Percentiles rank a stretch among this genome's conserved stretches.
These are phyloP conservation scores for Albula glossodonta DNA, from an alignment of 2,113 vertebrate genomes.

Conservation along the genomic window DNA sequence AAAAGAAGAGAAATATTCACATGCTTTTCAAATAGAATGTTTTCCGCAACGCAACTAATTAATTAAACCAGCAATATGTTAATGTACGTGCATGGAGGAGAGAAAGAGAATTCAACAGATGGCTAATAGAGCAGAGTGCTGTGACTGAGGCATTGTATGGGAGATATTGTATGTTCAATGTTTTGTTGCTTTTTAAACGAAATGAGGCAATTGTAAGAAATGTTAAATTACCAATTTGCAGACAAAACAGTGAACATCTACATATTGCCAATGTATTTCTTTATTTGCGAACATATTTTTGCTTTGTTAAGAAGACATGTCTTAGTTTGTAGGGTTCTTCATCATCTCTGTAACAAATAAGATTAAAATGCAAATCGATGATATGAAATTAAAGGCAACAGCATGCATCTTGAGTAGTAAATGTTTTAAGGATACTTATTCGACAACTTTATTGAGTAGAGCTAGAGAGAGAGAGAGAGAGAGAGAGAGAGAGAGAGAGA, in stretches of 20 bases:
- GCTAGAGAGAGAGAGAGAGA: slow-evolving; percentile 50
- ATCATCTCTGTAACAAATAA: neutral
- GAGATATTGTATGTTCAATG: neutral
- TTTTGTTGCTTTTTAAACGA: neutral
- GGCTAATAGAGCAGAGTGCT: slow-evolving; percentile 33
- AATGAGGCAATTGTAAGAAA: neutral
- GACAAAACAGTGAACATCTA: neutral
- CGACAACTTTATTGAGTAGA: slow-evolving; percentile 66
- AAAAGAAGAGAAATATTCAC: neutral
- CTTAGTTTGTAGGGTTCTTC: neutral
- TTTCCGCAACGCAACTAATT: neutral
- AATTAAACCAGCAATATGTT: neutral
- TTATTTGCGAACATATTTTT: no score
- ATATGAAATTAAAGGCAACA: neutral
- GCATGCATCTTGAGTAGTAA: slow-evolving; percentile 22
- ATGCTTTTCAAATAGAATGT: slow-evolving; percentile 6
- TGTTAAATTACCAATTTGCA: neutral
- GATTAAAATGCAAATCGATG: slow-evolving; percentile 20
- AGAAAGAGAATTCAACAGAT: neutral
- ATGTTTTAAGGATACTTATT: slow-evolving; percentile 52
- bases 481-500: slow-evolving; percentile 50
- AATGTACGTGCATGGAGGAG: neutral
- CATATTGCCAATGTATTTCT: neutral
- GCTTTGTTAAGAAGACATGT: neutral
- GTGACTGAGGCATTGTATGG: neutral